phyloP scores from a whole-genome alignment of 2,113 vertebrate genomes.

The Caretta caretta region DNA sequence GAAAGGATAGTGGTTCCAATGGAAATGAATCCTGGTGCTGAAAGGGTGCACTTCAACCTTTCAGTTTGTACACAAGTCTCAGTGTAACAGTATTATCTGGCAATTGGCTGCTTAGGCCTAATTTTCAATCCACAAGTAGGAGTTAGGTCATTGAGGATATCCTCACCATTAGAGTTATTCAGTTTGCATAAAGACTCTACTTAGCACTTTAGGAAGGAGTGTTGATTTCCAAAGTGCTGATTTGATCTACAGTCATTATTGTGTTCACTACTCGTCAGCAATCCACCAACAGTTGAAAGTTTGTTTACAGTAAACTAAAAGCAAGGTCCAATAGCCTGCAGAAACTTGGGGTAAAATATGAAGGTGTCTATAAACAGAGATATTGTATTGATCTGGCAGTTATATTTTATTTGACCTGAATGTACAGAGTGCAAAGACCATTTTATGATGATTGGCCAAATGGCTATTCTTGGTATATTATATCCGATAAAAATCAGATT shows the following conservation, averaged over 20 bases:
- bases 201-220: conserved; percentile 76
- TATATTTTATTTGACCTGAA: not conserved
- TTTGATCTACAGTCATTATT: conserved; percentile 39
- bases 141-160: conserved; percentile 81
- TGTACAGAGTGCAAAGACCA: not conserved
- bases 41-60: conserved; percentile 89
- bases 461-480: not conserved
- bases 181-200: conserved; percentile 80
- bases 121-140: conserved; percentile 80
- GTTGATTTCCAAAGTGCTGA: conserved; percentile 76
- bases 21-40: conserved; percentile 80
- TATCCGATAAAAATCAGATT: accelerated
- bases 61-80: conserved; percentile 82
- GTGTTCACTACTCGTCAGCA: conserved; percentile 3
- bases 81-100: conserved; percentile 78
- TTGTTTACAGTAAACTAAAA: conserved; percentile 2
- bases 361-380: not conserved
- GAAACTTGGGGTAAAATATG: not conserved
- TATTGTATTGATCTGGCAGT: accelerated
- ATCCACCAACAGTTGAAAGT: not conserved
- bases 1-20: conserved; percentile 1
- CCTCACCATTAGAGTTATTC: conserved; percentile 77
- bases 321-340: not conserved
- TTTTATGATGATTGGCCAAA: not conserved
- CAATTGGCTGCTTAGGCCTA: conserved; percentile 79